Evolutionary conservation across 2,888 invertebrate species (phyloP).

Genomic region (Xestia ashworthii): DNA sequence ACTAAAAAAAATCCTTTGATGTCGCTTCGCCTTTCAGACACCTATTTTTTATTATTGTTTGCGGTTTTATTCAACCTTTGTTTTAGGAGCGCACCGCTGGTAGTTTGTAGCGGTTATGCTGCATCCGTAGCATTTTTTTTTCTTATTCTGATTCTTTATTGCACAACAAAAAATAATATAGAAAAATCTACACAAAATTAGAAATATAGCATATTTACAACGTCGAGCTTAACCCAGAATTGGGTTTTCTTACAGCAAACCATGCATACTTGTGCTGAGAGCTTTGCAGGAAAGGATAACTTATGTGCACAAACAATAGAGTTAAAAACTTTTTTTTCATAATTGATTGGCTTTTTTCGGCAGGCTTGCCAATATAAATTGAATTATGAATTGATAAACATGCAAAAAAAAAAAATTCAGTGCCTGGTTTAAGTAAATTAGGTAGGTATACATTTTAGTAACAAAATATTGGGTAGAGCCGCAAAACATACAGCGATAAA

Average conservation of each 20-base stretch:
- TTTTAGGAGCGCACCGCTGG: neutral
- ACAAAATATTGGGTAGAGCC: neutral
- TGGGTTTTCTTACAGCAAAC: too few relatives aligned
- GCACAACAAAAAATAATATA: too few relatives aligned
- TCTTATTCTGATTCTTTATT: too few relatives aligned
- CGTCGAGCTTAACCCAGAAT: too few relatives aligned
- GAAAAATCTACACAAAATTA: too few relatives aligned
- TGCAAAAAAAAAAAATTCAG: neutral
- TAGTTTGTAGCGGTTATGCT: neutral
- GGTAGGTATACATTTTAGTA: neutral
- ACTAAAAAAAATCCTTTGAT: conserved; percentile 23
- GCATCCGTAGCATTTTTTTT: too few relatives aligned
- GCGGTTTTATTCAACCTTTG: conserved; percentile 12
- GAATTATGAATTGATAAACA: neutral
- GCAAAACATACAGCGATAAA: conserved; percentile 24
- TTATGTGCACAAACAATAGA: too few relatives aligned
- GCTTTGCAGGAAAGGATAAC: too few relatives aligned
- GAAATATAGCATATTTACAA: too few relatives aligned
- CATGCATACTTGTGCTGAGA: too few relatives aligned
- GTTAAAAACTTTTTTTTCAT: too few relatives aligned
- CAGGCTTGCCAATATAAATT: neutral
- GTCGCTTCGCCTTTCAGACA: neutral
- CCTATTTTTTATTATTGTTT: conserved; percentile 8
- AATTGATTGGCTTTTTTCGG: neutral
- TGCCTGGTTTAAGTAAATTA: neutral